Evolutionary conservation across 2,888 invertebrate species (phyloP).

Genomic region (Coenonympha arcania): DNA sequence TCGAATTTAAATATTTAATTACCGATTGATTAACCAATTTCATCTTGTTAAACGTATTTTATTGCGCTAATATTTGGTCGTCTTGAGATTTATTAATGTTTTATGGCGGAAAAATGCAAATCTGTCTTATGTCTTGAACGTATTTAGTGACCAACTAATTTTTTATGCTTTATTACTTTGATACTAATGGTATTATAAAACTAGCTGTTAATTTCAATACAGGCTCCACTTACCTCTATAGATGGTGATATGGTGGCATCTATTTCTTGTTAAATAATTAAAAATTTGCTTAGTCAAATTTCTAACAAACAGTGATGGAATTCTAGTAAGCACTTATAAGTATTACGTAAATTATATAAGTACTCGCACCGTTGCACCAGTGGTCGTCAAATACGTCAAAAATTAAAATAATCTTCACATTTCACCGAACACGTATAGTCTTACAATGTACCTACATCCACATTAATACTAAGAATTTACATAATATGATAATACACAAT

Average conservation of each 20-base stretch:
- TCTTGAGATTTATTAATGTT: neutral
- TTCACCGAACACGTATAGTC: neutral
- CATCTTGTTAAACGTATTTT: neutral
- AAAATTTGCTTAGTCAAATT: too few relatives aligned
- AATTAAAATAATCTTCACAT: neutral
- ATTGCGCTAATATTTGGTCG: neutral
- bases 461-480: neutral
- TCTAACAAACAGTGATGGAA: too few relatives aligned
- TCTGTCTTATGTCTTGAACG: neutral
- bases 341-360: too few relatives aligned
- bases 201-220: too few relatives aligned
- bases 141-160: neutral
- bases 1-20: neutral
- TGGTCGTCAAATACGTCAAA: neutral
- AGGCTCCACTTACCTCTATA: too few relatives aligned
- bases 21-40: neutral
- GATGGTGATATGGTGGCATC: too few relatives aligned
- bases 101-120: neutral
- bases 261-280: too few relatives aligned
- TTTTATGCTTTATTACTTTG: neutral
- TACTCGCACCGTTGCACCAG: neutral
- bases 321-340: too few relatives aligned
- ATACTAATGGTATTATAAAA: neutral
- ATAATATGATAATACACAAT: neutral
- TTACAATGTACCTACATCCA: neutral